phyloP scores from a whole-genome alignment of 92 coral and sea anemone species.

The Epizoanthus stellaris region DNA sequence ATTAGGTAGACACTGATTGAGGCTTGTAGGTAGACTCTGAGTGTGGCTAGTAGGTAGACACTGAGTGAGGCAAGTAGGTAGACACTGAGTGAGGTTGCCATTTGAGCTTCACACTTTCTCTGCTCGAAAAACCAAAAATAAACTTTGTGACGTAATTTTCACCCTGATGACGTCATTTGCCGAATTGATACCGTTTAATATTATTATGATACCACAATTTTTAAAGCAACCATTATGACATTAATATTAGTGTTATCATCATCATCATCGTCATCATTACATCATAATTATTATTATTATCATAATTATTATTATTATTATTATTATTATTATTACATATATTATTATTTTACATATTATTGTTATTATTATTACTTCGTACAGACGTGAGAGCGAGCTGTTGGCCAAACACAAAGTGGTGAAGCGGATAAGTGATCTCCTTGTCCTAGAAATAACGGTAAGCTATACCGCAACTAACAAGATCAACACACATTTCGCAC shows the following conservation, averaged over 20 bases:
- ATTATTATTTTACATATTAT: not conserved
- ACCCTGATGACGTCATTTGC: not conserved
- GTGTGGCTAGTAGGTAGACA: no score
- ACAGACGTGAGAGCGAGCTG: slow-evolving; percentile 86
- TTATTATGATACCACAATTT: not conserved
- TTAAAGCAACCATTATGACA: no score
- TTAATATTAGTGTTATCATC: no score
- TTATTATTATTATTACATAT: no score
- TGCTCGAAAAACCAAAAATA: not conserved
- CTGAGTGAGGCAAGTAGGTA: no score
- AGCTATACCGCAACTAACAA: slow-evolving; percentile 26
- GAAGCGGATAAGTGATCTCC: slow-evolving; percentile 89
- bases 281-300: no score
- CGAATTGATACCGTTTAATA: not conserved
- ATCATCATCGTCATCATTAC: no score
- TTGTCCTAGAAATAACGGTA: slow-evolving; percentile 88
- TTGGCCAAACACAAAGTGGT: slow-evolving; percentile 92
- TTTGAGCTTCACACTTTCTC: not conserved
- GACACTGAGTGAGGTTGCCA: not conserved
- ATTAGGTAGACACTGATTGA: no score
- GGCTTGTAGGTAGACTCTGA: no score
- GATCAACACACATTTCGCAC: not conserved
- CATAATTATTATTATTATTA: no score
- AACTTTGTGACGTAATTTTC: not conserved
- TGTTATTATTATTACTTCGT: not conserved